Evolutionary conservation across 2,888 invertebrate genomes (phyloP).

Genomic region (Melipona bicolor): DNA sequence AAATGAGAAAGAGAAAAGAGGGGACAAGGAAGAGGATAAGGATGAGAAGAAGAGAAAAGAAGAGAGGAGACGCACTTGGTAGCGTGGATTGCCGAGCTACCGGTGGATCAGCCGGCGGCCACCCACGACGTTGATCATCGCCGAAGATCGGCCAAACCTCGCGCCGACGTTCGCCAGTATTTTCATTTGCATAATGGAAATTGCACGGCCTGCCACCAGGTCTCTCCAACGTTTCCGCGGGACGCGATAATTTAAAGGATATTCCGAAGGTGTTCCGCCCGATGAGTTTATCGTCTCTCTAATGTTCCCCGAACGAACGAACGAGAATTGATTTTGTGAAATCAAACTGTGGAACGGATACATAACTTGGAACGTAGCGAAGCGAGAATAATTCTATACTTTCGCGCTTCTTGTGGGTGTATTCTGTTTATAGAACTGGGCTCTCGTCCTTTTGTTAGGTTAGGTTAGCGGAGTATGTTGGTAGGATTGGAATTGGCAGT

Average conservation of each 20-base stretch:
- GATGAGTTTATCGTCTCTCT: slow-evolving; percentile 42
- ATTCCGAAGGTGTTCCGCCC: slow-evolving; percentile 27
- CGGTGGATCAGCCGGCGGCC: slow-evolving; percentile 62
- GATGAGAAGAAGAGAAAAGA: neutral
- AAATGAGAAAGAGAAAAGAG: neutral
- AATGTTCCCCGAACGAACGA: neutral
- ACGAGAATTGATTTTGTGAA: neutral
- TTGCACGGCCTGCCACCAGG: slow-evolving; percentile 25
- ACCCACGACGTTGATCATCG: slow-evolving; percentile 68
- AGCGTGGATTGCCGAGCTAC: slow-evolving; percentile 64
- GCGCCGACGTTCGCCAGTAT: slow-evolving; percentile 63
- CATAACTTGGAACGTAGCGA: no score
- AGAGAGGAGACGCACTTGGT: slow-evolving; percentile 47
- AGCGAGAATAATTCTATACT: no score
- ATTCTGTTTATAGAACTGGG: no score
- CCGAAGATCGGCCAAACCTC: slow-evolving; percentile 64
- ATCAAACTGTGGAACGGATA: no score
- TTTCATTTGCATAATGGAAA: slow-evolving; percentile 70
- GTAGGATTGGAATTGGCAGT: no score
- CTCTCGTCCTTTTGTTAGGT: no score
- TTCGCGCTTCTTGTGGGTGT: no score
- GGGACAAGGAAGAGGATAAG: neutral
- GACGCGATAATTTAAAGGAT: slow-evolving; percentile 49
- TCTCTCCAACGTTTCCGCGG: slow-evolving; percentile 23
- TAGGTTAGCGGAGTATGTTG: no score